These are phyloP conservation scores for Oenanthe melanoleuca DNA, from an alignment of 2,113 vertebrate species.

Conservation along the genomic window DNA sequence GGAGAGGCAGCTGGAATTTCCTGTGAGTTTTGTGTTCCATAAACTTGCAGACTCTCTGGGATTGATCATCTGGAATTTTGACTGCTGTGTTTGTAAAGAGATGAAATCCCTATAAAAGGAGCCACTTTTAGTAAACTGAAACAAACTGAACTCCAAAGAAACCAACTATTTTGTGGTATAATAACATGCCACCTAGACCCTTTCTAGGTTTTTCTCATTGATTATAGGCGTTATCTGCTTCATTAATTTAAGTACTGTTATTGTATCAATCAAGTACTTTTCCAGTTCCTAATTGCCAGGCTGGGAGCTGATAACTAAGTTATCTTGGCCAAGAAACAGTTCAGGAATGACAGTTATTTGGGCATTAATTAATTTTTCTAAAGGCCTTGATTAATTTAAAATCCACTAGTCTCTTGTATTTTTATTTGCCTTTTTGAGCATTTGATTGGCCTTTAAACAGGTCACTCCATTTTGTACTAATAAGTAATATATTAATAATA, in stretches of 20 bases:
- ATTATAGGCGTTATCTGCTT: not conserved
- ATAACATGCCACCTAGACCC: not conserved
- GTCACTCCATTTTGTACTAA: not conserved
- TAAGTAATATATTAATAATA: not conserved
- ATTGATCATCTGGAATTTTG: not conserved
- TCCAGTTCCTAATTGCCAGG: conserved; percentile 28
- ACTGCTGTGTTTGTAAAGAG: not conserved
- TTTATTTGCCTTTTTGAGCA: not conserved
- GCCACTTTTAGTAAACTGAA: not conserved
- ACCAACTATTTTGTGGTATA: conserved; percentile 10
- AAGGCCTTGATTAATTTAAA: conserved; percentile 6
- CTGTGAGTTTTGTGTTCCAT: not conserved
- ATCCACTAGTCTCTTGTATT: not conserved
- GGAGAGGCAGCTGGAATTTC: not conserved
- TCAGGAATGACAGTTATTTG: conserved; percentile 19
- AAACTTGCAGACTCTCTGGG: not conserved
- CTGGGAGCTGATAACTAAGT: conserved; percentile 11
- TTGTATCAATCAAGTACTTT: conserved; percentile 13
- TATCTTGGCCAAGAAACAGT: not conserved
- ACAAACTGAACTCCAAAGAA: conserved; percentile 6
- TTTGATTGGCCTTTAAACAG: not conserved
- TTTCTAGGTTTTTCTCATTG: conserved; percentile 31
- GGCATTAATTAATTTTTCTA: conserved; percentile 17
- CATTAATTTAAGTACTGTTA: conserved; percentile 33
- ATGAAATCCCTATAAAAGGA: not conserved